Evolutionary conservation across 2,797 vertebrate genomes (phyloP).

Genomic region (Melanotaenia trifasciata): DNA sequence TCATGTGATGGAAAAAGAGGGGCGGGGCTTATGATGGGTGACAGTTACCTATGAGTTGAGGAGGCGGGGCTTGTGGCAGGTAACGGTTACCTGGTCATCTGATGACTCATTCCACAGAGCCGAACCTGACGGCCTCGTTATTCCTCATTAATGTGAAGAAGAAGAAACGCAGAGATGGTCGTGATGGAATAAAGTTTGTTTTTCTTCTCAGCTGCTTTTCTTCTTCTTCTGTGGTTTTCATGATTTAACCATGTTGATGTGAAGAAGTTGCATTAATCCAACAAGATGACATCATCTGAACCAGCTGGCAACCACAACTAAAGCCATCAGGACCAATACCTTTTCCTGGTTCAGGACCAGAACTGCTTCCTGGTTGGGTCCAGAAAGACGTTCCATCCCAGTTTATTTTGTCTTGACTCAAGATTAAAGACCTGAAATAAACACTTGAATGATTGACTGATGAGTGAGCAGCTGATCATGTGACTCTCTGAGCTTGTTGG

Average conservation of each 20-base stretch:
- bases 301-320: too few relatives aligned
- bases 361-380: too few relatives aligned
- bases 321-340: too few relatives aligned
- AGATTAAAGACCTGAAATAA: too few relatives aligned
- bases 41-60: conserved; percentile 5
- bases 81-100: conserved; percentile 25
- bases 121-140: conserved; percentile 54
- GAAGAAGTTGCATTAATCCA: too few relatives aligned
- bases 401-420: too few relatives aligned
- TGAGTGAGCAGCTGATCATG: too few relatives aligned
- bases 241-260: background rate
- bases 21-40: conserved; percentile 18
- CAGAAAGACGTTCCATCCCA: too few relatives aligned
- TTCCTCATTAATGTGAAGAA: conserved; percentile 73
- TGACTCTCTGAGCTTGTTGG: too few relatives aligned
- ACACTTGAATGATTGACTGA: too few relatives aligned
- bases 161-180: conserved; percentile 41
- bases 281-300: background rate
- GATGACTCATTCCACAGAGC: conserved; percentile 66
- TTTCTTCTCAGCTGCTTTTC: conserved; percentile 51
- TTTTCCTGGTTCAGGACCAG: too few relatives aligned
- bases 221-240: background rate
- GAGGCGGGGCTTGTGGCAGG: conserved; percentile 22
- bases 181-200: conserved; percentile 80
- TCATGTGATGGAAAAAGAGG: conserved; percentile 48